Evolutionary conservation across 2,113 vertebrate species (phyloP), one percentile per base, ranked within the genome.

Genomic region (Amphiprion ocellaris): DNA sequence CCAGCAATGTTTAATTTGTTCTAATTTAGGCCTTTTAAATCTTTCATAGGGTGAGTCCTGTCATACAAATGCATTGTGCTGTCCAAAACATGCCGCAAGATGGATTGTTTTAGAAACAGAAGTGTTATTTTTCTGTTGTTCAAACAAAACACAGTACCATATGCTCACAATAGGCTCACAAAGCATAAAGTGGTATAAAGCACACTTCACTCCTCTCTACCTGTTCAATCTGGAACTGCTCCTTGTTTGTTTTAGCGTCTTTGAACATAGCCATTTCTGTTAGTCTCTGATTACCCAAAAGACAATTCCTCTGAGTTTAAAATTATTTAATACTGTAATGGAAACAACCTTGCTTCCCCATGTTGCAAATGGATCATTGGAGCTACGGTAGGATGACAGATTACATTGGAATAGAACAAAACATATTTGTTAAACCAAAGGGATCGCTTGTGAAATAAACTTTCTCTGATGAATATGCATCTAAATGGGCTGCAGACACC

Each of bases 321-420:
- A 79, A 85, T 74, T 49, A 19, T 54, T 41, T 63, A 49, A 24
- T 77, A 55, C 41, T 68, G 19, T 81, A 53, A 58, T 33, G 33
- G 54, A 68, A 74, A 64, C 54, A 68, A 37, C 67, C 37, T 54
- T 65, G 49, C 58, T 79, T 56, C 54, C 58, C 69, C 52, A 9
- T 39, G 19, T 53, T 63, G 23, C 77, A 74, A 81, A 78, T 6
- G 56, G 55, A 69, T 82, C 69, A 63, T 74, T 65, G 60, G 65
- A 59, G 44, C 60, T 61, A 0, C 28, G 24, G 64, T 37, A 65
- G 46, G 44, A 50, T 74, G 39, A 39, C 65, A 21, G 73, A 56
- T 61, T 68, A 46, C 19, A 39, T 39, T 69, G 11, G 26, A 77
- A 59, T 74, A 26, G 10, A 84, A 61, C 37, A 60, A 69, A 74